A percentile compares a stretch with the other conserved stretches of the same genome.
Conservation (phyloP, 2,888 invertebrate species). For the Cerceris rybyensis region DNA sequence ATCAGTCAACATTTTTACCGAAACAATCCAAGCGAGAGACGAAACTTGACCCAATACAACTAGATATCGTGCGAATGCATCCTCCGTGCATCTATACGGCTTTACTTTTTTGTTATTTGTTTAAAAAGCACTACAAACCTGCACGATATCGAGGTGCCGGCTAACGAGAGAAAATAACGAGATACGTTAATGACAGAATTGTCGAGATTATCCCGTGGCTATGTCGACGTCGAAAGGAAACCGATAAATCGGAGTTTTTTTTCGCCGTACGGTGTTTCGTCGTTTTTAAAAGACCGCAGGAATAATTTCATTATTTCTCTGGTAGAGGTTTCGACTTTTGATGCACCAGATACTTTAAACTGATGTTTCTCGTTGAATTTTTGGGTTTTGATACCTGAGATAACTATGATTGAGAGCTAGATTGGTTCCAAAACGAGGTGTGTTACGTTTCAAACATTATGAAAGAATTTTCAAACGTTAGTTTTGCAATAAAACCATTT, state of each 20-base stretch:
- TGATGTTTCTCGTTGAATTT: too few relatives aligned
- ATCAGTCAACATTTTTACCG: background rate
- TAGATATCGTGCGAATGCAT: background rate
- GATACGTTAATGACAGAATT: slow-evolving; percentile 26
- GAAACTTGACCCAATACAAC: background rate
- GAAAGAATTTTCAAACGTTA: too few relatives aligned
- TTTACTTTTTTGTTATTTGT: background rate
- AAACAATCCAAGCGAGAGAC: background rate
- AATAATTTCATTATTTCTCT: background rate
- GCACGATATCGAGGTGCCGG: background rate
- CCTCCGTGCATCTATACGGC: background rate
- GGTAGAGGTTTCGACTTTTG: too few relatives aligned
- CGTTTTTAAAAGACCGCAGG: background rate
- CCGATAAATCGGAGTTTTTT: background rate
- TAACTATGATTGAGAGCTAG: too few relatives aligned
- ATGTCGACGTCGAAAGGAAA: background rate
- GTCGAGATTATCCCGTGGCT: background rate
- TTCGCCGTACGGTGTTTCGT: background rate
- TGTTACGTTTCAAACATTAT: too few relatives aligned
- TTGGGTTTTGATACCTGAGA: too few relatives aligned
- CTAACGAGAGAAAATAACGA: slow-evolving; percentile 34
- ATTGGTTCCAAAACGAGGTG: too few relatives aligned
- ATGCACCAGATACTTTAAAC: too few relatives aligned
- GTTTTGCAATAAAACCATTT: too few relatives aligned
- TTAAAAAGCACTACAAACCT: background rate